Evolutionary conservation across 1,140 invertebrate species (phyloP), one percentile per base, ranked within the genome.

Genomic region (Leptopilina clavipes): DNA sequence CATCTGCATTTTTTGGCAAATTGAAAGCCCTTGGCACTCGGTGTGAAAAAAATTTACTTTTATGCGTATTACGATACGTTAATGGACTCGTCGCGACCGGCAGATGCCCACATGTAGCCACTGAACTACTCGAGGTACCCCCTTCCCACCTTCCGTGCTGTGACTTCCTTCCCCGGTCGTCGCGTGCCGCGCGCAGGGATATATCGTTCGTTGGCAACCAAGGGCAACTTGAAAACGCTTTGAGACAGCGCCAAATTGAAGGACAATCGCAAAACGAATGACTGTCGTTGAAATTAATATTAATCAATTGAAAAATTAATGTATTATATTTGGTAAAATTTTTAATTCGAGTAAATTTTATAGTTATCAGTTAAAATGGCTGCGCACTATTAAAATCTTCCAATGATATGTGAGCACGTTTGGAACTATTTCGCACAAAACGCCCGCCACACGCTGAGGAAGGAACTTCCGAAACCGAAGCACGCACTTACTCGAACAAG

Each of bases 31-130:
- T 18, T 72, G 71, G 56, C 77, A 77, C 80, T 71, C 73, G 31
- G 70, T 56, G 52, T 59, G 14, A 59, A 18, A n/a, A 37, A 56
- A 72, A 19, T 10, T 6, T 76, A 59, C 11, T 56, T 73, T 22
- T 73, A 40, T 70, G 65, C 73, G 52, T 79, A 73, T 74, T 71
- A 74, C 71, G 73, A 70, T 78, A 75, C 76, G 77, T 76, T 76
- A 73, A 72, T 65, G 77, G 76, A 76, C 72, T 84, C 77, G 76
- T 77, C 78, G 71, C 80, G 75, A 87, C 85, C 88, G 88, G 87
- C 86, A 80, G 85, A 87, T 85, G 84, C 81, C 83, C 86, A 88
- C 85, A 86, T 86, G 86, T 86, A 84, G 82, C 83, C 85, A 86
- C 86, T 56, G 78, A 73, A 76, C 78, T 79, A 74, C 74, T 76